Conservation (phyloP, 1,140 invertebrate genomes). For the Ostrea edulis region DNA sequence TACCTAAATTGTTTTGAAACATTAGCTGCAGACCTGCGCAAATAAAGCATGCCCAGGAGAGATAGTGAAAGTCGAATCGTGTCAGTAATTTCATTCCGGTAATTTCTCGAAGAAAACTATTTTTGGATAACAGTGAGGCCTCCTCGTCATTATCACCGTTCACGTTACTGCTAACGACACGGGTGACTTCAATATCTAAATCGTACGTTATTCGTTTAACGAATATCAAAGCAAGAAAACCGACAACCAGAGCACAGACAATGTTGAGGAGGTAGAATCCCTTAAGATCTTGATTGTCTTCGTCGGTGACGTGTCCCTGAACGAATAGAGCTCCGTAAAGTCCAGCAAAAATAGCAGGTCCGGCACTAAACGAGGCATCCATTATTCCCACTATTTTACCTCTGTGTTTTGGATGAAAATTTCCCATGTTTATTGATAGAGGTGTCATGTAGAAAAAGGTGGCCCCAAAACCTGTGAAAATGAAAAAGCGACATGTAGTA, state of each 20-base stretch:
- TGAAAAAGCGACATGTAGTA: background rate
- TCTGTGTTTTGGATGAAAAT: conserved; percentile 67
- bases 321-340: conserved; percentile 67
- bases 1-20: conserved; percentile 69
- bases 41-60: conserved; percentile 69
- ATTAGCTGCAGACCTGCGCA: conserved; percentile 69
- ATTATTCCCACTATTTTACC: conserved; percentile 70
- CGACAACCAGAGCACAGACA: conserved; percentile 61
- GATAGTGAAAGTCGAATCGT: conserved; percentile 68
- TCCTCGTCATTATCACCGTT: background rate
- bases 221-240: conserved; percentile 60
- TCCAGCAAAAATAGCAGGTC: conserved; percentile 66
- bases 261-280: conserved; percentile 70
- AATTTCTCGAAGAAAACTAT: conserved; percentile 51
- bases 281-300: conserved; percentile 68
- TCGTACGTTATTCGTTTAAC: conserved; percentile 53
- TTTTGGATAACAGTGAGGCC: background rate
- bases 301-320: conserved; percentile 65
- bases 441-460: conserved; percentile 71
- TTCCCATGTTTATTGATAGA: conserved; percentile 66
- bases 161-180: background rate
- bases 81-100: conserved; percentile 63
- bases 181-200: conserved; percentile 22
- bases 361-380: conserved; percentile 72
- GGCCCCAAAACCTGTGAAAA: conserved; percentile 67